Percentiles rank a stretch among this genome's conserved stretches.
phyloP scores from a whole-genome alignment of 2,797 vertebrate genomes.

The Hydrocynus forskahlii region DNA sequence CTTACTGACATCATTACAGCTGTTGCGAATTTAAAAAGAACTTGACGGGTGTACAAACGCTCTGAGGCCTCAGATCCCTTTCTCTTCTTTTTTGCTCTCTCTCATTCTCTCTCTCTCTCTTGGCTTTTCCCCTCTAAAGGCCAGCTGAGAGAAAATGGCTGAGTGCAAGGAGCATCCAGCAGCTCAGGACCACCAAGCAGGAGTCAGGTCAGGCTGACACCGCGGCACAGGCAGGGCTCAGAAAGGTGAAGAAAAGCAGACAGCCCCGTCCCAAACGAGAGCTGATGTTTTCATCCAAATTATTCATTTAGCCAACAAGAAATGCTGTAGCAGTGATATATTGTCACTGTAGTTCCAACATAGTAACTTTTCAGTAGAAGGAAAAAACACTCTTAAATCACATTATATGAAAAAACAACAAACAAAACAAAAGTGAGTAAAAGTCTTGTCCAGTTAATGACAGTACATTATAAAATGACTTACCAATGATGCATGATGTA shows the following conservation, averaged over 20 bases:
- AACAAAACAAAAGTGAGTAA: too few species aligned
- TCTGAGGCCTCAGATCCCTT: constrained; percentile 45
- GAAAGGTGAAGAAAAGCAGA: constrained; percentile 43
- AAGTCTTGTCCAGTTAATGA: too few species aligned
- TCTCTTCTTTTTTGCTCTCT: constrained; percentile 4
- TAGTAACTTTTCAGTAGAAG: too few species aligned
- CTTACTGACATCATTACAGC: constrained; percentile 80
- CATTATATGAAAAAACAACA: too few species aligned
- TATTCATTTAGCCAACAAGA: constrained; percentile 1
- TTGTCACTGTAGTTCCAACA: too few species aligned
- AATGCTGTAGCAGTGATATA: not conserved
- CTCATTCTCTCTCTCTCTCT: constrained; percentile 15
- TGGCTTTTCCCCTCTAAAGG: constrained; percentile 47
- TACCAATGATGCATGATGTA: too few species aligned
- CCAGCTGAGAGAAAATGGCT: constrained; percentile 62
- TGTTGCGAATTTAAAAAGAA: constrained; percentile 75
- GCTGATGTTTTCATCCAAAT: constrained; percentile 8
- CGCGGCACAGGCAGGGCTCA: constrained; percentile 25
- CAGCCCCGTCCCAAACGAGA: constrained; percentile 15
- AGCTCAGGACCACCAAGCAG: constrained; percentile 56
- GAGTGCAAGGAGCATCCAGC: constrained; percentile 46
- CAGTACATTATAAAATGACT: too few species aligned
- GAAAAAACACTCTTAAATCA: too few species aligned
- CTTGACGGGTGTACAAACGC: constrained; percentile 57
- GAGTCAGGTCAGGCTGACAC: constrained; percentile 53